Evolutionary conservation across 2,888 invertebrate species (phyloP).

Genomic region (Plebejus argus): DNA sequence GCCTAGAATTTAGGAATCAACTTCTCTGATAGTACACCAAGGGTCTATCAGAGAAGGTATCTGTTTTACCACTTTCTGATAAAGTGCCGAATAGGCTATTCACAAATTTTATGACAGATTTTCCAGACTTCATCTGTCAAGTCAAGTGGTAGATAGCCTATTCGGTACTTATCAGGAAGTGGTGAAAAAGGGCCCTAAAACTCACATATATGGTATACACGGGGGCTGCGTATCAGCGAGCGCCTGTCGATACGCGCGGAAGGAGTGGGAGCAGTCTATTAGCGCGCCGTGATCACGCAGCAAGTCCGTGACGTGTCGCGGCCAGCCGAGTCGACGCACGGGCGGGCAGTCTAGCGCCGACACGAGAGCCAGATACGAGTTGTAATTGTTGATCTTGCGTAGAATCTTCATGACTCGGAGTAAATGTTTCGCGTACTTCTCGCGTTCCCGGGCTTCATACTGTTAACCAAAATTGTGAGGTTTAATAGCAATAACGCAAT

Average conservation of each 20-base stretch:
- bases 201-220: slow-evolving; percentile 99
- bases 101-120: no score
- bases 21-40: background rate
- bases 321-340: slow-evolving; percentile 94
- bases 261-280: slow-evolving; percentile 98
- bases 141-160: no score
- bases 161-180: no score
- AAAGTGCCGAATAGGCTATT: no score
- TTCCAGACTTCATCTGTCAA: no score
- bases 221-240: slow-evolving; percentile 97
- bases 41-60: no score
- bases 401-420: slow-evolving; percentile 99
- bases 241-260: slow-evolving; percentile 97
- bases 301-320: slow-evolving; percentile 93
- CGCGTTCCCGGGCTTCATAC: slow-evolving; percentile 96
- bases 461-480: slow-evolving; percentile 42
- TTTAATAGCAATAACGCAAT: background rate
- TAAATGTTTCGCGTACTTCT: slow-evolving; percentile 96
- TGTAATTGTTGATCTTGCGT: slow-evolving; percentile 98
- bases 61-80: no score
- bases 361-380: slow-evolving; percentile 97
- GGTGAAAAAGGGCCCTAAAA: no score
- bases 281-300: slow-evolving; percentile 96
- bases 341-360: slow-evolving; percentile 99
- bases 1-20: no score